These are phyloP conservation scores for Ruditapes philippinarum DNA, from an alignment of 1,140 invertebrate species.

Conservation along the genomic window DNA sequence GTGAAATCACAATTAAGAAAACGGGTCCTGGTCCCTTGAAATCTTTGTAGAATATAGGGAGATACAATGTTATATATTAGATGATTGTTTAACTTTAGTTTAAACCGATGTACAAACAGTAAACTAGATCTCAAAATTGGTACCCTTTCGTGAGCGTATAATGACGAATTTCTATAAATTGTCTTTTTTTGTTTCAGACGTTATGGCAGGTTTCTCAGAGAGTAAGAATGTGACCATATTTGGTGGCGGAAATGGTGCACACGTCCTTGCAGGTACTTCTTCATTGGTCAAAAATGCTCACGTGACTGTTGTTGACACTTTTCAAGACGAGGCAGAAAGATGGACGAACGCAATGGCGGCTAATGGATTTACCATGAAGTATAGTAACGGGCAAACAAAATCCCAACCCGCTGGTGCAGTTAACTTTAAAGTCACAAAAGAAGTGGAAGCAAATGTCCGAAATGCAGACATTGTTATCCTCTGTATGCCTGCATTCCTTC, in stretches of 20 bases:
- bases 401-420: not conserved
- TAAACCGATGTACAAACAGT: no score
- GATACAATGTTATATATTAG: no score
- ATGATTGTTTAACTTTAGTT: no score
- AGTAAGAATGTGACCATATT: slow-evolving; percentile 58
- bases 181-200: no score
- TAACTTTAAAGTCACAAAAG: slow-evolving; percentile 68
- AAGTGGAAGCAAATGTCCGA: slow-evolving; percentile 40
- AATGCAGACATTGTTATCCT: slow-evolving; percentile 71
- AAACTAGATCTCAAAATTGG: no score
- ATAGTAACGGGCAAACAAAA: slow-evolving; percentile 31
- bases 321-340: slow-evolving; percentile 76
- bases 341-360: slow-evolving; percentile 71
- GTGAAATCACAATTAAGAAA: no score
- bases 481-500: slow-evolving; percentile 71
- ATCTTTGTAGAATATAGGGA: no score
- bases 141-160: no score
- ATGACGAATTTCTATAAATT: no score
- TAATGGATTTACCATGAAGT: slow-evolving; percentile 63
- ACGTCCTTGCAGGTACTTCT: slow-evolving; percentile 74
- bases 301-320: slow-evolving; percentile 70
- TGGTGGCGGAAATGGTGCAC: slow-evolving; percentile 79
- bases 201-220: slow-evolving; percentile 1
- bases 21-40: no score
- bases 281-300: slow-evolving; percentile 69